Evolutionary conservation across 2,113 vertebrate genomes (phyloP).

Genomic region (Zosterops borbonicus): DNA sequence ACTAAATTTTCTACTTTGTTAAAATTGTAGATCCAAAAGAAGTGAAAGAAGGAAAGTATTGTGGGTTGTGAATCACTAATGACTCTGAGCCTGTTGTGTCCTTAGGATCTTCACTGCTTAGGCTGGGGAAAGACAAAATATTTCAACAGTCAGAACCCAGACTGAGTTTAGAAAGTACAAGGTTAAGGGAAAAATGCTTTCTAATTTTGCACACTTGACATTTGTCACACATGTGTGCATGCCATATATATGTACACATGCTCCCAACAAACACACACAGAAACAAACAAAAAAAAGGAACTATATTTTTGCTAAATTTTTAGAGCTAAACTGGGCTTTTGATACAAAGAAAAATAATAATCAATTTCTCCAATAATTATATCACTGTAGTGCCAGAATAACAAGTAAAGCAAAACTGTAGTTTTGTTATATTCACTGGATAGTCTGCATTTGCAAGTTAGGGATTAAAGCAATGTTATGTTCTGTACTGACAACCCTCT

Average conservation of each 20-base stretch:
- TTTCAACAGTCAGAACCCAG: background rate
- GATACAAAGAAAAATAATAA: background rate
- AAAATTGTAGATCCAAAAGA: background rate
- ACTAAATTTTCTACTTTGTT: background rate
- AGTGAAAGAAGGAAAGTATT: background rate
- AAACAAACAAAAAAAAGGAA: background rate
- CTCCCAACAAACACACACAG: background rate
- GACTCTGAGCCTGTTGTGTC: background rate
- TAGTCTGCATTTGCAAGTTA: background rate
- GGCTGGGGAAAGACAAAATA: background rate
- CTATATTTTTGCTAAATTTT: background rate
- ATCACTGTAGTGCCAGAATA: background rate
- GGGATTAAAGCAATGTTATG: background rate
- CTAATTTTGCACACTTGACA: background rate
- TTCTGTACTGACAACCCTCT: background rate
- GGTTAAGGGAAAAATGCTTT: background rate
- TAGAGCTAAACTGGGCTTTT: background rate
- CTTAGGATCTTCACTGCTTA: background rate
- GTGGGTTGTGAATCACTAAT: background rate
- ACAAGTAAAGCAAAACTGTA: background rate
- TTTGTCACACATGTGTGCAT: background rate
- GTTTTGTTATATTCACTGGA: background rate
- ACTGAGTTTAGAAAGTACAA: background rate
- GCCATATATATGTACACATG: too few species aligned
- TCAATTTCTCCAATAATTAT: background rate